phyloP scores from a whole-genome alignment of 2,888 invertebrate species.

The Tenthredo mesomela region DNA sequence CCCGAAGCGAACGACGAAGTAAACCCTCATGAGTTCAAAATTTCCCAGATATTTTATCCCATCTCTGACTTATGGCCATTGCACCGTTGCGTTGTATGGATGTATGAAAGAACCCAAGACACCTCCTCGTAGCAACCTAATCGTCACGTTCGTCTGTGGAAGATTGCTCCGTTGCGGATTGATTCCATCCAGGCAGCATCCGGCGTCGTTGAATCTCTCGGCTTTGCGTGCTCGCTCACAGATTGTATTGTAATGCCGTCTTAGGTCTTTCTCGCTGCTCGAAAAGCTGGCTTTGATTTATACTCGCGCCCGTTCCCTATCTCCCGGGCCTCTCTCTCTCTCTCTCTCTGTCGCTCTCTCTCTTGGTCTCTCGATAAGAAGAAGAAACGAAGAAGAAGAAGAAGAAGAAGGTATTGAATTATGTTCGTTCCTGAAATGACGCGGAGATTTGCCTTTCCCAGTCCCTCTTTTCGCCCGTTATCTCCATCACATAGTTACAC shows the following conservation, averaged over 20 bases:
- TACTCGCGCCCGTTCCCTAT: constrained; percentile 30
- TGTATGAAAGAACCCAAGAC: not conserved
- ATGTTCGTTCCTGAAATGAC: constrained; percentile 31
- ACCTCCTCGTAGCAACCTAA: not conserved
- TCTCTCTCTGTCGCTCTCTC: no score
- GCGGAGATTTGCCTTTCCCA: not conserved
- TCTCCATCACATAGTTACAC: not conserved
- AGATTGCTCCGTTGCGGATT: constrained; percentile 37
- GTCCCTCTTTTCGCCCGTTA: not conserved
- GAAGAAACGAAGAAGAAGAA: not conserved
- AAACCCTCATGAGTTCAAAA: not conserved
- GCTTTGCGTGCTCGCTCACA: constrained; percentile 39
- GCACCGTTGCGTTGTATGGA: not conserved
- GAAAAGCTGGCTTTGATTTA: constrained; percentile 52
- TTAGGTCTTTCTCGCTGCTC: constrained; percentile 16
- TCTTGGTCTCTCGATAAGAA: constrained; percentile 13
- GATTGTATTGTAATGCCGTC: constrained; percentile 50
- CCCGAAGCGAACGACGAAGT: no score
- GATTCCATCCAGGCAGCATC: constrained; percentile 35
- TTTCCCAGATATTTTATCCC: not conserved
- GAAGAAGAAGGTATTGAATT: constrained; percentile 29
- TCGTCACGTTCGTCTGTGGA: constrained; percentile 8
- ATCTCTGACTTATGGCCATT: not conserved
- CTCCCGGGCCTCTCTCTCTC: not conserved
- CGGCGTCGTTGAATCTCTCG: constrained; percentile 36